A percentile compares a stretch with the other conserved stretches of the same genome.
phyloP scores from a whole-genome alignment of 2,113 vertebrate genomes.

The Plectropomus leopardus region DNA sequence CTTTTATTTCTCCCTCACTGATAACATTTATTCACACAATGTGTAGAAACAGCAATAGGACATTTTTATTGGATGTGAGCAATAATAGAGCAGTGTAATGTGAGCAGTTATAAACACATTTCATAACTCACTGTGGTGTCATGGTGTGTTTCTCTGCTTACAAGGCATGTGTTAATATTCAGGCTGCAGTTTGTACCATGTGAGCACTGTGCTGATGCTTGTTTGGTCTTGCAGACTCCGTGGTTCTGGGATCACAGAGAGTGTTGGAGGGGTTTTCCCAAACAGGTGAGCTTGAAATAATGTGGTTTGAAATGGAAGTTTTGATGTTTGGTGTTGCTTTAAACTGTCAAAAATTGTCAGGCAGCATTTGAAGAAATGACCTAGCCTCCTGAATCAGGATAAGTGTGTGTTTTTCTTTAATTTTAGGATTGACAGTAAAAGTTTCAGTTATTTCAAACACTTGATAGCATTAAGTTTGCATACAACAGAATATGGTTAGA shows the following conservation, averaged over 20 bases:
- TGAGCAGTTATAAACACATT: background rate
- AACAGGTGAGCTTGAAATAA: constrained; percentile 86
- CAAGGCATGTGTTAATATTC: background rate
- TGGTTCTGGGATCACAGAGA: constrained; percentile 91
- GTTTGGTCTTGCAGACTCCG: constrained; percentile 84
- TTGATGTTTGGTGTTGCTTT: background rate
- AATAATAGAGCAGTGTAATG: background rate
- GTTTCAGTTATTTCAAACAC: too few species aligned
- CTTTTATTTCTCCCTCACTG: background rate
- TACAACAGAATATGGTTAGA: background rate
- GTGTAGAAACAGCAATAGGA: background rate
- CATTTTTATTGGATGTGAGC: background rate
- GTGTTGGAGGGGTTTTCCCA: constrained; percentile 91
- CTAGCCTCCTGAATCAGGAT: background rate
- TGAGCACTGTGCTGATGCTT: background rate
- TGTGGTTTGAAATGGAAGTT: background rate
- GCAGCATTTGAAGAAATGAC: background rate
- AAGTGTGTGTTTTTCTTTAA: background rate
- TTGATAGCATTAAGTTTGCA: background rate
- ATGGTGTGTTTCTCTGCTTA: background rate
- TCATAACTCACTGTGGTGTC: background rate
- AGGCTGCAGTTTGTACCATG: background rate
- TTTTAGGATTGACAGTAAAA: background rate
- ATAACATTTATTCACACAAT: background rate
- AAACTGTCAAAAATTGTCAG: background rate